Evolutionary conservation across 2,888 invertebrate species (phyloP), one percentile per base, ranked within the genome.

Genomic region (Acrobasis consociella): DNA sequence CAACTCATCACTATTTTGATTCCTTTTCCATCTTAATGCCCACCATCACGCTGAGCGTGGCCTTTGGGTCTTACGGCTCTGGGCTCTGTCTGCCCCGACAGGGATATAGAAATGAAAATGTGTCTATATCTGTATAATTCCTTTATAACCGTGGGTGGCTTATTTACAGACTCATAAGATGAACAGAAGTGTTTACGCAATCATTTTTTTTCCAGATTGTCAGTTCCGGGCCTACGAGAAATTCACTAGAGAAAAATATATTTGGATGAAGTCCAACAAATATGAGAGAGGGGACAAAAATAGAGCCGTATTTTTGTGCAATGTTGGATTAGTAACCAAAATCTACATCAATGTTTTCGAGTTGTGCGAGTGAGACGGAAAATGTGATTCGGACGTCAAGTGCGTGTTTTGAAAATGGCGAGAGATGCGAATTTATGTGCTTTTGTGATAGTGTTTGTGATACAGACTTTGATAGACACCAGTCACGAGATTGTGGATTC

Each of bases 401-500:
- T 68, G 22, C 15, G 52, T 49, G 61, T 61, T 67, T 69, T 72
- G 77, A 85, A 71, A 70, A 89, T 88, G 88, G 83, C 80, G 65
- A 76, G 69, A 65, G 81, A 83, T 76, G 72, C 68, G 68, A 79
- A 83, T 76, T 73, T 86, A 69, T 78, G 81, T 69, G 78, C 79
- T 67, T 63, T 85, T 65, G 75, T 86, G 77, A 69, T 76, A 63
- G 66, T 82, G 67, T 42, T 82, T 49, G 79, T 87, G 76, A 64
- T 87, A 49, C 77, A 76, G 69, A 77, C 76, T 62, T 66, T 87
- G 72, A 82, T 90, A 71, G 67, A 78, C 49, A 80, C 73, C 37
- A 91, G 90, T 60, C 75, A 84, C 73, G 91, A 91, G 76, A 87
- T 88, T 46, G 79, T 89, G 67, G 91, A 90, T 72, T 80, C 88